A percentile compares a stretch with the other conserved stretches of the same genome.
Conservation (phyloP, 2,797 vertebrate species). For the Danionella dracula region DNA sequence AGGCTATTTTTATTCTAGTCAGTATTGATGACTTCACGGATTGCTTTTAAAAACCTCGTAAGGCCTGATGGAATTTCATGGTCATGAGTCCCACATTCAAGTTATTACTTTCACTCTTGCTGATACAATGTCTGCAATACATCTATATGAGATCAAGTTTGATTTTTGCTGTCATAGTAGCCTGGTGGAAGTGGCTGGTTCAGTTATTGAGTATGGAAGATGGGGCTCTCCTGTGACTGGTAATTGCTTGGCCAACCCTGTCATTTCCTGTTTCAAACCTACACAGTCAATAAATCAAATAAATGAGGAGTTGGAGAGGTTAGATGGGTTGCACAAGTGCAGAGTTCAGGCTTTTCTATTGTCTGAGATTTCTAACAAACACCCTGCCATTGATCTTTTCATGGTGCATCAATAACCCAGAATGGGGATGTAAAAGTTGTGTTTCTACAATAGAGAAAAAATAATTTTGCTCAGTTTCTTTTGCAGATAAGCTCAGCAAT, state of each 20-base stretch:
- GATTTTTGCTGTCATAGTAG: neutral
- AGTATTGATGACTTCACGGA: neutral
- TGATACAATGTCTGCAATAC: neutral
- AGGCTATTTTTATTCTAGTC: conserved; percentile 12
- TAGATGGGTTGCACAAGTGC: conserved; percentile 43
- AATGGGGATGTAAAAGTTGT: conserved; percentile 37
- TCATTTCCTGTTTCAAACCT: conserved; percentile 46
- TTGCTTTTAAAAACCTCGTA: conserved; percentile 17
- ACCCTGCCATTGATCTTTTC: conserved; percentile 46
- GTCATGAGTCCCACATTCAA: conserved; percentile 1
- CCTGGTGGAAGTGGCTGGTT: neutral
- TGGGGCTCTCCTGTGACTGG: conserved; percentile 22
- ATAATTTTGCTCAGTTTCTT: conserved; percentile 18
- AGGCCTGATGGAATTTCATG: conserved; percentile 1
- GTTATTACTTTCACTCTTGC: neutral
- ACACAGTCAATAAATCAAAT: conserved; percentile 52
- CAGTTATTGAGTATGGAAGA: conserved; percentile 1
- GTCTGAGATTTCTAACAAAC: conserved; percentile 51
- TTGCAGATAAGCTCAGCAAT: neutral
- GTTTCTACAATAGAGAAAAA: conserved; percentile 24
- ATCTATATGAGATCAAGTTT: neutral
- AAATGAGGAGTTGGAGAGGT: conserved; percentile 48
- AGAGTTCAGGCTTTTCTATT: conserved; percentile 49
- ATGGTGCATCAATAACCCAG: conserved; percentile 43
- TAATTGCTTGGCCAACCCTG: conserved; percentile 50